Base-by-base conservation (phyloP, 2,888 invertebrate genomes). In the Ornithoptera alexandrae region DNA sequence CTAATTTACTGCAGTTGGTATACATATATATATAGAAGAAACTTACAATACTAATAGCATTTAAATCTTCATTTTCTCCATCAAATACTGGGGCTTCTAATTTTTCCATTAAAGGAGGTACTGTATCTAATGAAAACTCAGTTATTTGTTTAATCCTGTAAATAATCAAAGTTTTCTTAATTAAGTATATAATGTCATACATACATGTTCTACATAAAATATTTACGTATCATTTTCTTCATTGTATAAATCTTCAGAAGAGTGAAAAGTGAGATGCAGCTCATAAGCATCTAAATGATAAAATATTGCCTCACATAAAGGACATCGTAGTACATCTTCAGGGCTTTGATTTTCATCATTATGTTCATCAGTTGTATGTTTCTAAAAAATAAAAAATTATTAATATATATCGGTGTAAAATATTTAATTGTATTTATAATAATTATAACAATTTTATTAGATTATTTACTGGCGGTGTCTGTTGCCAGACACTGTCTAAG, bases 251-350 rank as follows among this genome's bases (percentile, higher is more conserved):
- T 95, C 95, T 71, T 94, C 93, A 1, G 90, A 88, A 20, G 93
- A 90, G 79, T 95, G 95, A 80, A 94, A 94, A 67, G 92, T 93
- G 39, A 94, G 93, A 79, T 95, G 95, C 63, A 93, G 87, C 74
- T 94, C 94, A 78, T 95, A 95, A 0, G 95, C 95, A 81, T 93
- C 94, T 77, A 94, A 89, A 77, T 94, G 94, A 76, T 94, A 95
- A 81, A 95, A 95, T 61, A 95, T 84, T 17, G 94, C 95, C 72
- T 95, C 94, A 79, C 95, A 95, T 22, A 94, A 88, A 4, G 94
- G 94, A 78, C 95, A 95, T 69, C 94, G 92, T 58, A 95, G 87
- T 62, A 95, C 84, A 78, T 95, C 94, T 64, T 91, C 93, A 2
- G 91, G 92, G 69, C 84, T 83, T 74, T 90, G 90, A 74, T 95